Evolutionary conservation across 1,140 invertebrate species (phyloP).

Genomic region (Diprion similis): DNA sequence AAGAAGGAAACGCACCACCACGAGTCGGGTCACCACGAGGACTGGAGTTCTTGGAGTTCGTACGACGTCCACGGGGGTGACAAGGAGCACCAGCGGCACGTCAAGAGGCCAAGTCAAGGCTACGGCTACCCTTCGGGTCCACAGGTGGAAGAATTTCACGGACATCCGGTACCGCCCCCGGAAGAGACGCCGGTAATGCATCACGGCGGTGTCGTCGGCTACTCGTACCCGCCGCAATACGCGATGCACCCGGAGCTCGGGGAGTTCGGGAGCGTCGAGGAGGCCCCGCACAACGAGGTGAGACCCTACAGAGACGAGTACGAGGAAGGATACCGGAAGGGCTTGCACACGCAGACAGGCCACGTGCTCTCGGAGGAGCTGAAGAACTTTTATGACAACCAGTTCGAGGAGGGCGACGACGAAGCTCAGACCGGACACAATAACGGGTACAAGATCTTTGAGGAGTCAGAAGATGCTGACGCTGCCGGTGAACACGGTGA

Average conservation of each 20-base stretch:
- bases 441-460: slow-evolving; percentile 34
- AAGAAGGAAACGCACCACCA: slow-evolving; percentile 45
- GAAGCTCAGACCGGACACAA: slow-evolving; percentile 54
- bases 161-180: background rate
- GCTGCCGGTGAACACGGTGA: slow-evolving; percentile 25
- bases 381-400: slow-evolving; percentile 47
- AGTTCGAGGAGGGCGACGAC: slow-evolving; percentile 50
- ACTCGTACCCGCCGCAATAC: slow-evolving; percentile 48
- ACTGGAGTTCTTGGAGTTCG: slow-evolving; percentile 46
- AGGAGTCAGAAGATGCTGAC: slow-evolving; percentile 28
- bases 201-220: slow-evolving; percentile 24
- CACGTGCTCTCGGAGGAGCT: slow-evolving; percentile 42
- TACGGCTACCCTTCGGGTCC: slow-evolving; percentile 18
- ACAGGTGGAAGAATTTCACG: slow-evolving; percentile 8
- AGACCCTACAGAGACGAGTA: slow-evolving; percentile 39
- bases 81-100: slow-evolving; percentile 42
- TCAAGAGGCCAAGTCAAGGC: slow-evolving; percentile 31
- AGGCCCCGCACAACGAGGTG: slow-evolving; percentile 32
- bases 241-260: slow-evolving; percentile 40
- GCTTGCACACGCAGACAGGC: slow-evolving; percentile 36
- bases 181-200: background rate
- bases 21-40: slow-evolving; percentile 59
- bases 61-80: slow-evolving; percentile 48
- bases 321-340: slow-evolving; percentile 44
- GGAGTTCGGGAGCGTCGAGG: slow-evolving; percentile 38